These are phyloP conservation scores for Chymomyza amoena DNA, from an alignment of 2,888 invertebrate species.

Conservation along the genomic window DNA sequence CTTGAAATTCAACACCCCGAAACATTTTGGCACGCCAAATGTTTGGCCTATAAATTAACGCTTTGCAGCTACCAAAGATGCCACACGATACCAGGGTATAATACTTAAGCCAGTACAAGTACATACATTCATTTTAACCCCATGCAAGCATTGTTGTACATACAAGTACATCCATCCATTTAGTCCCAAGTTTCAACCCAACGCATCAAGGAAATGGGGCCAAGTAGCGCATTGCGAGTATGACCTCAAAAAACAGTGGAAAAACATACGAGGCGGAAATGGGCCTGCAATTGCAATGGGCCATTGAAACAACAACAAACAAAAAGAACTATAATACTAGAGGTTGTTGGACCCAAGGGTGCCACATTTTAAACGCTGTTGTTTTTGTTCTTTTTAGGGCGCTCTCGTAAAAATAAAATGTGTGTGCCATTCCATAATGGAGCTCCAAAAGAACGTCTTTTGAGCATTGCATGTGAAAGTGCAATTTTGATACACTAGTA, in stretches of 20 bases:
- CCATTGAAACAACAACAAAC: background rate
- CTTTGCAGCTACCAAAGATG: background rate
- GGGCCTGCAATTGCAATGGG: slow-evolving; percentile 9
- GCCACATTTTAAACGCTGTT: background rate
- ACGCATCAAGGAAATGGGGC: background rate
- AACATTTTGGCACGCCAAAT: background rate
- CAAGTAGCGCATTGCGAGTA: background rate
- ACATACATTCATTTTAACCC: background rate
- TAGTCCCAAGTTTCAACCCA: background rate
- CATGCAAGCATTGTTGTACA: background rate
- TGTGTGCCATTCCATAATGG: background rate
- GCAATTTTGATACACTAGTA: background rate
- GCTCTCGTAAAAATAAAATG: background rate
- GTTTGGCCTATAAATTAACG: background rate
- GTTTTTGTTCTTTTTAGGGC: background rate
- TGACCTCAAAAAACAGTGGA: background rate
- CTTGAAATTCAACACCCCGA: background rate
- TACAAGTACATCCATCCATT: background rate
- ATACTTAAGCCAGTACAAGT: no score
- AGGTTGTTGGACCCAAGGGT: background rate
- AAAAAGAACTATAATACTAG: background rate
- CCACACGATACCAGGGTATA: background rate
- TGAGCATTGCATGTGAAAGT: background rate
- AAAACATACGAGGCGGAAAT: background rate
- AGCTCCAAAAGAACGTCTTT: background rate